Evolutionary conservation across 2,113 vertebrate genomes (phyloP).

Genomic region (Lathamus discolor): DNA sequence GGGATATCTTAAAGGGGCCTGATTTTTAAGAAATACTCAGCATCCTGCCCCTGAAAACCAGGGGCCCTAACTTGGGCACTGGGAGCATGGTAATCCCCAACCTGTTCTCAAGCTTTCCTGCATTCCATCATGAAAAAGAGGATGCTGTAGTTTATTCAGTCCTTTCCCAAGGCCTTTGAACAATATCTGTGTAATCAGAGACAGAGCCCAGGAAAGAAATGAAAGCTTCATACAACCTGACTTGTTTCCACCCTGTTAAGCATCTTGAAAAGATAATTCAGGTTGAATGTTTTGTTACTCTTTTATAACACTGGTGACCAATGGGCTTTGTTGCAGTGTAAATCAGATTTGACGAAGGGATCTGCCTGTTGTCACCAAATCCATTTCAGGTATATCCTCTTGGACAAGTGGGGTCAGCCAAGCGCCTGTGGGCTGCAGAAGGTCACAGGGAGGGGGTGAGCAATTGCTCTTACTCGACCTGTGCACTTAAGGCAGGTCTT

Average conservation of each 20-base stretch:
- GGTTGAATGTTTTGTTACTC: slow-evolving; percentile 37
- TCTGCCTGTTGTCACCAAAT: background rate
- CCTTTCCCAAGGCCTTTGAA: background rate
- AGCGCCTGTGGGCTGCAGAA: background rate
- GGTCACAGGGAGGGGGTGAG: background rate
- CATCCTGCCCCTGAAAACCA: background rate
- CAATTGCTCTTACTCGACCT: background rate
- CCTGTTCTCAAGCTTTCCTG: background rate
- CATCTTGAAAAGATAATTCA: slow-evolving; percentile 40
- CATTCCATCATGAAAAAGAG: background rate
- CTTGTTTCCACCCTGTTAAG: slow-evolving; percentile 24
- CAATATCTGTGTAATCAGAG: slow-evolving; percentile 48
- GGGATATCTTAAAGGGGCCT: background rate
- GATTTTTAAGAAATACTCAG: background rate
- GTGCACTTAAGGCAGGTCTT: background rate
- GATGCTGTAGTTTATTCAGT: background rate
- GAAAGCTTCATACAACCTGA: slow-evolving; percentile 11
- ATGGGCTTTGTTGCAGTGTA: background rate
- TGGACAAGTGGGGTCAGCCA: background rate
- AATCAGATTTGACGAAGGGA: background rate
- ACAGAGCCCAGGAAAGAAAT: slow-evolving; percentile 17
- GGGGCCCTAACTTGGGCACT: background rate
- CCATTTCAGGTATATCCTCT: background rate
- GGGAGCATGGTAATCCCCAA: background rate
- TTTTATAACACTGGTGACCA: background rate